Base-by-base conservation (phyloP, 2,113 vertebrate species). In the Neodon shergylaensis region DNA sequence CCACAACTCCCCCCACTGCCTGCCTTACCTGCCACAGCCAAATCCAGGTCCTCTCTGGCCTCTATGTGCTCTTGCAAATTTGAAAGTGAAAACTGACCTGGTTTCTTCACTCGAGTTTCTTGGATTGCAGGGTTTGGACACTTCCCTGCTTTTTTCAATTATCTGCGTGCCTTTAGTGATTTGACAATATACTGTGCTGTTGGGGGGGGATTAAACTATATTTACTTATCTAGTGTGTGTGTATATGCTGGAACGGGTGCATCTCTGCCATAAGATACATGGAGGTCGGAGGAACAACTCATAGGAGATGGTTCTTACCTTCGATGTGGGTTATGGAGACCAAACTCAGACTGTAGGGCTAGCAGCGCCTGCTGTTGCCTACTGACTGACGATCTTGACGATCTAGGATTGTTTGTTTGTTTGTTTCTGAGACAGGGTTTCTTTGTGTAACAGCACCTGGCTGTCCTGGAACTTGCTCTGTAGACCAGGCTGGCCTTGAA, bases 41-140 rank as follows among this genome's bases (percentile, higher is more conserved):
- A 54, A 82, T 33, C 61, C 31, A 31, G 84, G 76, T 88, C 79
- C 5, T 9, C 44, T 49, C 36, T 61, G 95, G 92, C 44, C 49
- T 92, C n/a, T 0, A 14, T n/a, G 47, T 42, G 11, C 68, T 83
- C 94, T n/a, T 93, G 70, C 73, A 68, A 70, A 36, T 73, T 92
- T 81, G 84, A 93, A 77, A 66, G 58, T 47, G 19, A 47, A 93
- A 95, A 87, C 74, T 28, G n/a, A 33, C 86, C 66, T 63, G 61
- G 86, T 78, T 85, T 31, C 76, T 87, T 90, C 58, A 61, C 61
- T 81, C 36, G 63, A 39, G 36, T 92, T 81, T 82, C 94, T 78
- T 88, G 76, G 42, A 81, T 81, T 74, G 65, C 26, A 21, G 16
- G 66, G 52, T 44, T 61, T 72, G 58, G 82, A 66, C 54, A 10